A percentile compares a stretch with the other conserved stretches of the same genome.
These are phyloP conservation scores for Bufotes viridis DNA, from an alignment of 2,797 vertebrate species.

Conservation along the genomic window DNA sequence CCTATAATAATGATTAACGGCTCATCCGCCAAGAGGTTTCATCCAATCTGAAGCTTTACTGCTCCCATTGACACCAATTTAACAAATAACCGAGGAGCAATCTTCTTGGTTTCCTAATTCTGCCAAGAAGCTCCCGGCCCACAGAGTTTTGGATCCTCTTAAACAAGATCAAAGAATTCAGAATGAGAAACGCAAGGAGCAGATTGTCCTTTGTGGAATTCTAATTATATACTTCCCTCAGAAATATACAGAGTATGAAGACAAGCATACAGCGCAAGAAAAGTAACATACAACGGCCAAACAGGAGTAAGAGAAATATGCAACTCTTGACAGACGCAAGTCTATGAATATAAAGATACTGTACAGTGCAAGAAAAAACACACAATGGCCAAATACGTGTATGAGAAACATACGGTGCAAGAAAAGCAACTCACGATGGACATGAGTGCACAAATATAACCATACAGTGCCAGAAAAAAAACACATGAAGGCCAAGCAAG, in stretches of 20 bases:
- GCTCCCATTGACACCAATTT: constrained; percentile 10
- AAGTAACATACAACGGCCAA: too few species aligned
- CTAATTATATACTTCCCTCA: neutral
- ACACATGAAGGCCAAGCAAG: neutral
- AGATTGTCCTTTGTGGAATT: constrained; percentile 1
- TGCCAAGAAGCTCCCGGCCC: constrained; percentile 19
- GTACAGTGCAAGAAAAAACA: neutral
- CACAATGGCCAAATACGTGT: neutral
- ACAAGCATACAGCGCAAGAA: neutral
- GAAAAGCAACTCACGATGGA: too few species aligned
- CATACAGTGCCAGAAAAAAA: too few species aligned
- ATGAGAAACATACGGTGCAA: neutral
- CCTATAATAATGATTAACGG: neutral
- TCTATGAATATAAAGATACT: neutral
- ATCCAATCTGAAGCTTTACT: neutral
- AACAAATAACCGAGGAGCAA: constrained; percentile 1
- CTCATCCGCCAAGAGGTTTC: neutral
- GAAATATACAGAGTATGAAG: neutral
- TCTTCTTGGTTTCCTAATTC: neutral
- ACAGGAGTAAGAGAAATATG: neutral
- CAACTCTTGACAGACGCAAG: neutral
- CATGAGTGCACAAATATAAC: neutral
- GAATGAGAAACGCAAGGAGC: neutral
- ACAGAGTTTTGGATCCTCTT: constrained; percentile 12
- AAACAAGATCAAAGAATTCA: constrained; percentile 29